Conservation (phyloP, 2,797 vertebrate species). For the Ciconia nigra region DNA sequence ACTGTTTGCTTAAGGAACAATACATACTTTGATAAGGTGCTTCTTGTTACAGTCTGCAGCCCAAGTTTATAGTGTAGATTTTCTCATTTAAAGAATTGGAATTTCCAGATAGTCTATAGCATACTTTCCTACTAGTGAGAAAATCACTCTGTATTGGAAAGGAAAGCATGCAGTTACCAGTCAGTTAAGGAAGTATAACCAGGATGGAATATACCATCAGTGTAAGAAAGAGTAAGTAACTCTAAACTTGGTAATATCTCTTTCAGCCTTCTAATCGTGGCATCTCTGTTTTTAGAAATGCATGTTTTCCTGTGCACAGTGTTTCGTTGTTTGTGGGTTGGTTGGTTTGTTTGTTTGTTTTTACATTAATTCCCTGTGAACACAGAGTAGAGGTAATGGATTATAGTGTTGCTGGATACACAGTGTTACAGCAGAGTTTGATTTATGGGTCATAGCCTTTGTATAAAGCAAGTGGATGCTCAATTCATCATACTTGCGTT, state of each 20-base stretch:
- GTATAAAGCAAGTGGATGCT: neutral
- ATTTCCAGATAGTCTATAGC: neutral
- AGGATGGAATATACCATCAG: neutral
- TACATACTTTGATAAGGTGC: neutral
- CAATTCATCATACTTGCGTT: neutral
- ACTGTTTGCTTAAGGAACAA: neutral
- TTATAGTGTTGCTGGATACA: neutral
- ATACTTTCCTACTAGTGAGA: neutral
- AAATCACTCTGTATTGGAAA: neutral
- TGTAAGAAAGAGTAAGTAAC: neutral
- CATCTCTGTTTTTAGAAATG: neutral
- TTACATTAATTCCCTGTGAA: neutral
- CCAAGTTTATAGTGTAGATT: neutral
- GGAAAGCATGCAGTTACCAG: neutral
- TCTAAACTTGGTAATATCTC: neutral
- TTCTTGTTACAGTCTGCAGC: neutral
- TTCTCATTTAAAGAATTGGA: neutral
- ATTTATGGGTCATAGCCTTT: neutral
- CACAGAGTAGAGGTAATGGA: neutral
- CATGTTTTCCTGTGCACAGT: rapidly evolving
- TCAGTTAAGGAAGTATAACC: neutral
- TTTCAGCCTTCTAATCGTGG: neutral
- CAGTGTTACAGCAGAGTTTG: neutral
- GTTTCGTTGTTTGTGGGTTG: neutral
- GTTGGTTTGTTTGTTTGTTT: neutral